Evolutionary conservation across 2,113 vertebrate genomes (phyloP).

Genomic region (Aix galericulata): DNA sequence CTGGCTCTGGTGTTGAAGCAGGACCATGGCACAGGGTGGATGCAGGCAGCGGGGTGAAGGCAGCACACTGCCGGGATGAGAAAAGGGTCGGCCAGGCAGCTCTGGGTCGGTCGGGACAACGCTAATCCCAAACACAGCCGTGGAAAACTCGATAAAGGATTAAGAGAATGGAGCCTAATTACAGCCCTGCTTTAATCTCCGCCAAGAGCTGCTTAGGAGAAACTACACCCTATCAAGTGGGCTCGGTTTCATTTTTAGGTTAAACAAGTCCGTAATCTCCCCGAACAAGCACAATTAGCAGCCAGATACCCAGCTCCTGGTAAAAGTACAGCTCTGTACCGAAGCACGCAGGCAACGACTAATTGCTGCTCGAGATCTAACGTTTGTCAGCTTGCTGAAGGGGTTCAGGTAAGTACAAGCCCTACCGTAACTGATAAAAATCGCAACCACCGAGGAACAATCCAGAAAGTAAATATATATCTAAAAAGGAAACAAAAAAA

Average conservation of each 20-base stretch:
- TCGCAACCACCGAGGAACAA: background rate
- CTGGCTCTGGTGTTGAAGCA: background rate
- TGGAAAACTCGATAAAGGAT: background rate
- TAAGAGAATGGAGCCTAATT: background rate
- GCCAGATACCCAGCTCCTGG: background rate
- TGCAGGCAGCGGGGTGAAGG: background rate
- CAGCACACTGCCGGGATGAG: fast-evolving
- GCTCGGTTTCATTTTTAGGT: background rate
- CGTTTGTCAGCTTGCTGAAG: background rate
- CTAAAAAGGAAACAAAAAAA: background rate
- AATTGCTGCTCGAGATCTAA: background rate
- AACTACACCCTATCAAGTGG: background rate
- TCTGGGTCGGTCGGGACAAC: background rate
- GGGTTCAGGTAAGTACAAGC: background rate
- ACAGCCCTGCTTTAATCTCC: background rate
- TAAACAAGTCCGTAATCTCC: background rate
- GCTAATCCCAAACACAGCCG: background rate
- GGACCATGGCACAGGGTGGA: background rate
- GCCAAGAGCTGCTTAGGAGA: background rate
- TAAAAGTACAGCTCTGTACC: background rate
- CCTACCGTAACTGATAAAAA: background rate
- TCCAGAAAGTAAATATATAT: background rate
- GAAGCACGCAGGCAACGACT: background rate
- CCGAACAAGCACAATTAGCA: background rate
- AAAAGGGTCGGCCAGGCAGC: background rate